These are phyloP conservation scores for Dendroctonus ponderosae DNA, from an alignment of 1,140 invertebrate genomes.

Conservation along the genomic window DNA sequence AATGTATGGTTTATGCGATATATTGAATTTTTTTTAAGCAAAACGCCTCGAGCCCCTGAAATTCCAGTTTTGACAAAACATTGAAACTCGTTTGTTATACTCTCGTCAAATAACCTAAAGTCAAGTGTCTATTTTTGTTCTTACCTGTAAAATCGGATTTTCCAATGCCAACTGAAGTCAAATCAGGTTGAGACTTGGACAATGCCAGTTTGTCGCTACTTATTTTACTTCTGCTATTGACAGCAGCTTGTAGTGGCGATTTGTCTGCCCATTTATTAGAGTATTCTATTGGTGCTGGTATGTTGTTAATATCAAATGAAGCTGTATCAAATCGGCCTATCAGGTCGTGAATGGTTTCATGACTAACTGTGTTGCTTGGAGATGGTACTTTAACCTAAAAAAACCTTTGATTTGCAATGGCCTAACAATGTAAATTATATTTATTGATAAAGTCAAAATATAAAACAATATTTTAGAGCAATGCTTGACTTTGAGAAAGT, in stretches of 20 bases:
- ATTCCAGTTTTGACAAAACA: no score
- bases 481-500: no score
- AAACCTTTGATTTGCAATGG: constrained; percentile 5
- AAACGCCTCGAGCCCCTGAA: no score
- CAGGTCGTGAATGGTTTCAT: constrained; percentile 32
- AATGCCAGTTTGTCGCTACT: constrained; percentile 48
- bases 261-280: constrained; percentile 48
- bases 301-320: constrained; percentile 37
- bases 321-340: constrained; percentile 37
- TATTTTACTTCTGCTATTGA: constrained; percentile 40
- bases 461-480: not conserved
- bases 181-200: constrained; percentile 78
- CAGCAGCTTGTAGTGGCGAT: constrained; percentile 38
- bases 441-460: constrained; percentile 7
- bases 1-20: no score
- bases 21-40: no score
- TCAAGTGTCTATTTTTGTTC: not conserved
- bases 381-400: constrained; percentile 57
- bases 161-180: constrained; percentile 52
- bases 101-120: no score
- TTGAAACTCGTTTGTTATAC: no score
- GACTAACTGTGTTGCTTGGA: constrained; percentile 33
- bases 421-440: not conserved
- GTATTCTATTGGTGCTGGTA: constrained; percentile 45
- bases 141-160: constrained; percentile 27